Evolutionary conservation across 2,113 vertebrate genomes (phyloP), one percentile per base, ranked within the genome.

Genomic region (Brachyistius frenatus): DNA sequence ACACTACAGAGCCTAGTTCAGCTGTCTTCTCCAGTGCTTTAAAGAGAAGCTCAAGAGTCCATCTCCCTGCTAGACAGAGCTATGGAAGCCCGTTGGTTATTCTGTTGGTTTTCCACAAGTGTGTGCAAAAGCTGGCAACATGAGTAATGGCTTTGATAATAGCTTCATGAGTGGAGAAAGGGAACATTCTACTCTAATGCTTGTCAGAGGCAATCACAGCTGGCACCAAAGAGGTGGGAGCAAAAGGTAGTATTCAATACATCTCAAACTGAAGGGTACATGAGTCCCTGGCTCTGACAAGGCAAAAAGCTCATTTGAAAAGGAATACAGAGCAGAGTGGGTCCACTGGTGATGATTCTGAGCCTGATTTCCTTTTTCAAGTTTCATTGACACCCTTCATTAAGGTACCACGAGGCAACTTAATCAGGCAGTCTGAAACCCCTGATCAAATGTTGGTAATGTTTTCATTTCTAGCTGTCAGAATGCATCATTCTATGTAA

Each of bases 131-230:
- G 81, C 75, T 23, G 6, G 68, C 57, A 82, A 49, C 52, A 61
- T 76, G 76, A 89, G 78, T 90, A 89, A 86, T 88, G 84, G 81
- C 75, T 89, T 78, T 76, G 66, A 90, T 90, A 88, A 89, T 75
- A 73, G 75, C 77, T 78, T 77, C 78, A 66, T 73, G 85, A 90
- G 91, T 83, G 73, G 75, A 73, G 80, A 81, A 83, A 76, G 74
- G 63, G 69, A 90, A 83, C 74, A 86, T 85, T 89, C 57, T 4
- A 56, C 79, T 88, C 76, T 76, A 75, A 80, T 77, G 82, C 72
- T 88, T 72, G 79, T 90, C 86, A 71, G 52, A 81, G 68, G 82
- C 83, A 87, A 67, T 90, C 83, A 61, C 52, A 80, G 63, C 65
- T 31, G 10, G 75, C 55, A 60, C 58, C 7, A 5, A 64, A n/a